Evolutionary conservation across 2,888 invertebrate species (phyloP), one percentile per base, ranked within the genome.

Genomic region (Dryobotodes eremita): DNA sequence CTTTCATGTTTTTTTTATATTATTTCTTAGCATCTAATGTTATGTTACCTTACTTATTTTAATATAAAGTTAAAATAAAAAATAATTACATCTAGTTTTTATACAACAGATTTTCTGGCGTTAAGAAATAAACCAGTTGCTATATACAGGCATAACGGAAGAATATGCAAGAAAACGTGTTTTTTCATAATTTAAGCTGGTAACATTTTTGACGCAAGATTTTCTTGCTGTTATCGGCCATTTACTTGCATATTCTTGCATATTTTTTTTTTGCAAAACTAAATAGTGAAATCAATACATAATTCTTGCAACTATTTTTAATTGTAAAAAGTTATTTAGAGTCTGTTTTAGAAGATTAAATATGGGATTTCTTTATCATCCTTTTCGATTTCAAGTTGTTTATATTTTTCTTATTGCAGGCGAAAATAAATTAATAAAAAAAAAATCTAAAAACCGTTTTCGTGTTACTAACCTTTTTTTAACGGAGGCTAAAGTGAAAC

Each of bases 51-150:
- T 80, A 65, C 50, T 55, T 84, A 82, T 11, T 62, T 77, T 81
- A 87, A 3, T 71, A 62, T 65, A 76, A 76, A 75, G 77, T 82
- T 86, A 79, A 82, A 88, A 75, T 82, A 81, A 75, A 88, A 79
- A 81, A 88, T 81, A 84, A 61, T 77, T 86, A 86, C 55, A n/a
- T 20, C 85, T 88, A 84, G 20, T 75, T 85, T 79, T 78, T 82
- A 70, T 88, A 88, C 89, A 87, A 89, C 89, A 88, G 82, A 85
- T 83, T 79, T 62, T 77, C 87, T 80, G 77, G 80, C 82, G 57
- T 71, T 70, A 69, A 74, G 53, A 79, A 68, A 74, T 57, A 79
- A 72, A 82, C 57, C 70, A 79, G 62, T 76, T 75, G 69, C 76
- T 88, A 87, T 88, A 62, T 88, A 86, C 87, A 88, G 26, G 66